phyloP scores from a whole-genome alignment of 2,888 invertebrate species.

The Scaptomyza tumidula region DNA sequence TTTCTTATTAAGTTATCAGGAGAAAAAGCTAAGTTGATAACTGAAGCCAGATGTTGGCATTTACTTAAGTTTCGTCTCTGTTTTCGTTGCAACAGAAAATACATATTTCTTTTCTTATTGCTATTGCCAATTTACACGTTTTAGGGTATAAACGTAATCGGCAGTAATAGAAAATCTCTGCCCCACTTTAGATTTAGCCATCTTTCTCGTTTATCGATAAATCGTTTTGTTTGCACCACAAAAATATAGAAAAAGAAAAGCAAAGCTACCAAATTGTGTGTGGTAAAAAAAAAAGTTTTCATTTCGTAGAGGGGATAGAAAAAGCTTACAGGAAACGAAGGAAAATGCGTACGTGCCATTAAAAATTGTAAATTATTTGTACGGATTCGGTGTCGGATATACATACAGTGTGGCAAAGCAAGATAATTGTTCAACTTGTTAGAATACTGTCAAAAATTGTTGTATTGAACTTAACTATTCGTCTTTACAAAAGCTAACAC shows the following conservation, averaged over 20 bases:
- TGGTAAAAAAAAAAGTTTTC: conserved; percentile 17
- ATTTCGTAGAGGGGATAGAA: conserved; percentile 13
- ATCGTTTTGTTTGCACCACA: conserved; percentile 56
- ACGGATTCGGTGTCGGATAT: conserved; percentile 30
- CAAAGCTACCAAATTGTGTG: conserved; percentile 38
- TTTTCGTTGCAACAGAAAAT: conserved; percentile 2
- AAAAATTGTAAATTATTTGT: conserved; percentile 64
- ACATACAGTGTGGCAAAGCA: conserved; percentile 46
- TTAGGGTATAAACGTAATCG: conserved; percentile 16
- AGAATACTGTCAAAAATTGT: background rate
- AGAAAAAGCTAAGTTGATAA: background rate
- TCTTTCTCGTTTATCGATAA: conserved; percentile 56
- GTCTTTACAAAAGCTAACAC: background rate
- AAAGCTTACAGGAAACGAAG: conserved; percentile 64
- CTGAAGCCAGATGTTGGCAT: background rate
- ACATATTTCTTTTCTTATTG: background rate
- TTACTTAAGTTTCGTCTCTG: background rate
- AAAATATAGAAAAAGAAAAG: conserved; percentile 21
- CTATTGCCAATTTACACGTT: conserved; percentile 8
- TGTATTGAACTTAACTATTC: too few relatives aligned
- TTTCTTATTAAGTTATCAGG: background rate
- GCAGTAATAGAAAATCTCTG: background rate
- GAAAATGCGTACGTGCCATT: conserved; percentile 56
- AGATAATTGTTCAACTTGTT: background rate
- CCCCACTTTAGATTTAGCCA: conserved; percentile 5